Evolutionary conservation across 2,113 vertebrate species (phyloP).

Genomic region (Thryonomys swinderianus): DNA sequence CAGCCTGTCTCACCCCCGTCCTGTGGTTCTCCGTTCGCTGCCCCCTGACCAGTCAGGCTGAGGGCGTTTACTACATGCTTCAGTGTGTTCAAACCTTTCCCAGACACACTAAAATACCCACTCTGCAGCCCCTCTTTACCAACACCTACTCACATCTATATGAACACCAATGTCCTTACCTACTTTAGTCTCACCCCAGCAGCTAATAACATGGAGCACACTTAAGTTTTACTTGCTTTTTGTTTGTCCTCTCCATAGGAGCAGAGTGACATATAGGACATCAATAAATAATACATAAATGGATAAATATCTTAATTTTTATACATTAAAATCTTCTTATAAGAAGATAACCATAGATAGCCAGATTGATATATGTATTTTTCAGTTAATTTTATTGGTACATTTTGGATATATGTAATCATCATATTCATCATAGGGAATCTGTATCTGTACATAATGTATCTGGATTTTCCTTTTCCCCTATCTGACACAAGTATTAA

Average conservation of each 20-base stretch:
- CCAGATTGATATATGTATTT: neutral
- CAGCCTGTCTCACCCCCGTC: neutral
- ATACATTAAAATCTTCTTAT: neutral
- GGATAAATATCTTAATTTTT: neutral
- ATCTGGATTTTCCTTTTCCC: neutral
- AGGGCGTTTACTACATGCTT: fast-evolving
- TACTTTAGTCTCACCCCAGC: neutral
- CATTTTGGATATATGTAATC: neutral
- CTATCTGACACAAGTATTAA: neutral
- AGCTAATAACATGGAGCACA: neutral
- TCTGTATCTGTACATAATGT: neutral
- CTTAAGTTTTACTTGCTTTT: neutral
- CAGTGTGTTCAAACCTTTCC: neutral
- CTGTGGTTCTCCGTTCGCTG: neutral
- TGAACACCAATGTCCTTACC: neutral
- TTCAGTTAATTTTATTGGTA: neutral
- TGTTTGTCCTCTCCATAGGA: neutral
- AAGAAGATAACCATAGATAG: neutral
- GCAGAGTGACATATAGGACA: neutral
- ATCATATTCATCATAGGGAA: neutral
- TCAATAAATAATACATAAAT: neutral
- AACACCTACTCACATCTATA: neutral
- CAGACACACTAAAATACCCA: neutral
- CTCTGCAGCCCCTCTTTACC: neutral
- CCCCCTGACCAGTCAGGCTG: neutral